Conservation (phyloP, 2,888 invertebrate genomes). For the Drosophila heteroneura region DNA sequence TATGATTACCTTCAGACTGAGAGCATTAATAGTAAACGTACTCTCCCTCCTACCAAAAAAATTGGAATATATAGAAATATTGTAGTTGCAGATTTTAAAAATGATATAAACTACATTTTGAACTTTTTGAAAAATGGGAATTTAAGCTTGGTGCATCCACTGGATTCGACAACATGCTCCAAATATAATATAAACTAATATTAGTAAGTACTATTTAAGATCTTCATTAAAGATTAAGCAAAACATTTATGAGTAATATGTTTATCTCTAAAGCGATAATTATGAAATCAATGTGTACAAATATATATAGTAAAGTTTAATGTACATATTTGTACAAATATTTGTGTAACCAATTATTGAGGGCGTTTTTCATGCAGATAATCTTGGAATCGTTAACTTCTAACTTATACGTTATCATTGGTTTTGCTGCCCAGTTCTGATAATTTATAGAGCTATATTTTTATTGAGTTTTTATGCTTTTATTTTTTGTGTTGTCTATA, state of each 20-base stretch:
- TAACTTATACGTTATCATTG: background rate
- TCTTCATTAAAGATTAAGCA: background rate
- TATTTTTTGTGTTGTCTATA: constrained; percentile 14
- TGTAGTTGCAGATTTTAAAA: background rate
- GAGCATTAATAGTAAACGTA: background rate
- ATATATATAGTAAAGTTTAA: background rate
- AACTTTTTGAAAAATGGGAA: background rate
- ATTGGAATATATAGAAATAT: background rate
- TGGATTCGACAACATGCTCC: background rate
- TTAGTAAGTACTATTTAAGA: background rate
- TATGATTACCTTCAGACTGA: background rate
- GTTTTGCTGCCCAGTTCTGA: constrained; percentile 9
- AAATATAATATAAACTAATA: background rate
- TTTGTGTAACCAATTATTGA: background rate
- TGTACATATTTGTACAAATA: background rate
- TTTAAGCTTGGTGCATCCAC: background rate
- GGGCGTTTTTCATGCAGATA: background rate
- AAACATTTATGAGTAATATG: background rate
- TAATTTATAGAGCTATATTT: constrained; percentile 37
- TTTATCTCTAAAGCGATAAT: background rate
- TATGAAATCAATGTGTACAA: background rate
- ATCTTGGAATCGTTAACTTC: background rate
- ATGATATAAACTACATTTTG: background rate
- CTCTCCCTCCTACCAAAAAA: background rate
- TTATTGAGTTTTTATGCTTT: constrained; percentile 17